Evolutionary conservation across 2,113 vertebrate species (phyloP).

Genomic region (Clarias batrachus): DNA sequence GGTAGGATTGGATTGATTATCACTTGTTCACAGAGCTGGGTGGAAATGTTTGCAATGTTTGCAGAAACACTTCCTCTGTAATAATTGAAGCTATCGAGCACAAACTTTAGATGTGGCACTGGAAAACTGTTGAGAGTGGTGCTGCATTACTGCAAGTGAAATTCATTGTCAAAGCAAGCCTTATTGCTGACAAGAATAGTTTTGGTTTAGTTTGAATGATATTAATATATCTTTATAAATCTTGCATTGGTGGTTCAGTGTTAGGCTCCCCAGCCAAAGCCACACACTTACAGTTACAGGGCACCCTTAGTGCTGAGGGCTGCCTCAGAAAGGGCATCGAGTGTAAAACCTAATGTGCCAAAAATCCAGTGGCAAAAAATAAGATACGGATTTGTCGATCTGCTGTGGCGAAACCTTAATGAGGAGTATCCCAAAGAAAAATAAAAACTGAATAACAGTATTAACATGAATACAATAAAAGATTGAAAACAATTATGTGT

Average conservation of each 20-base stretch:
- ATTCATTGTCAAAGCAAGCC: neutral
- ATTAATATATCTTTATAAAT: neutral
- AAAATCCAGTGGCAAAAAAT: too few species aligned
- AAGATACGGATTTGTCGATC: too few species aligned
- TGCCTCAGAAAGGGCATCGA: too few species aligned
- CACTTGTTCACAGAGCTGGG: too few species aligned
- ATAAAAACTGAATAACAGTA: neutral
- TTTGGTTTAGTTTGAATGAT: neutral
- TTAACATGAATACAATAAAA: neutral
- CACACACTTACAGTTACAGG: too few species aligned
- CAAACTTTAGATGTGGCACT: neutral
- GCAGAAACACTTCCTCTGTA: neutral
- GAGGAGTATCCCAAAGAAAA: neutral
- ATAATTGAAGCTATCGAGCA: neutral
- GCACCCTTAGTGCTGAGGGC: too few species aligned
- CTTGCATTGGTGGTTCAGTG: too few species aligned
- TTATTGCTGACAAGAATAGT: neutral
- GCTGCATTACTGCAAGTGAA: neutral
- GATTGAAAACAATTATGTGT: neutral
- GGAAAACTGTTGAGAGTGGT: neutral
- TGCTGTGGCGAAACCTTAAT: too few species aligned
- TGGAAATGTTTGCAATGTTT: neutral
- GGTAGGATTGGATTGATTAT: neutral
- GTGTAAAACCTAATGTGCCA: too few species aligned
- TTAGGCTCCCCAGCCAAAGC: too few species aligned